Evolutionary conservation across 2,113 vertebrate species (phyloP).

Genomic region (Coregonus clupeaformis): DNA sequence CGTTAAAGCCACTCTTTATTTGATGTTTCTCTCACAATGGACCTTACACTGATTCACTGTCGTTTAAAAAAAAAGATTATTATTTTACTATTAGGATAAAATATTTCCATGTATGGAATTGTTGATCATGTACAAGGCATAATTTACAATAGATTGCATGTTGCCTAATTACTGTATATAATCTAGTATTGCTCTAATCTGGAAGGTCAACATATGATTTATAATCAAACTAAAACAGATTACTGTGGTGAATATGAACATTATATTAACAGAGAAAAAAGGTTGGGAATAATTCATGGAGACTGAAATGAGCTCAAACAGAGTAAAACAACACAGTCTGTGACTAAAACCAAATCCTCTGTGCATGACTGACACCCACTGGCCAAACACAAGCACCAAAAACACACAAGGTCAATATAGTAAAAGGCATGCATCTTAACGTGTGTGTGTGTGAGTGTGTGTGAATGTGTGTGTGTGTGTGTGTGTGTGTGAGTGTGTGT

Average conservation of each 20-base stretch:
- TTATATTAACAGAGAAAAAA: no score
- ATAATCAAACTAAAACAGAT: no score
- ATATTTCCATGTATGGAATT: neutral
- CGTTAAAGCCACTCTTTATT: slow-evolving; percentile 56
- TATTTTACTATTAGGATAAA: slow-evolving; percentile 39
- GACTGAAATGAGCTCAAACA: neutral
- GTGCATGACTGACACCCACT: slow-evolving; percentile 71
- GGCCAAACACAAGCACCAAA: slow-evolving; percentile 45
- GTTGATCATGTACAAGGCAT: neutral
- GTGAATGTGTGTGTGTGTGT: neutral
- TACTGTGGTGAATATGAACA: no score
- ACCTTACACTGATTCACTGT: slow-evolving; percentile 38
- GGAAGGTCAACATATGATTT: no score
- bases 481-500: neutral
- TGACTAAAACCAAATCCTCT: slow-evolving; percentile 31
- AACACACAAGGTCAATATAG: slow-evolving; percentile 12
- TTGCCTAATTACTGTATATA: neutral
- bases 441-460: slow-evolving; percentile 7
- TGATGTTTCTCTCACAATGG: slow-evolving; percentile 45
- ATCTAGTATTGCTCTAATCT: no score
- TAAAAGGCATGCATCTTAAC: neutral
- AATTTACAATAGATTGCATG: neutral
- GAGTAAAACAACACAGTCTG: neutral
- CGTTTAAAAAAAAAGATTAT: slow-evolving; percentile 49
- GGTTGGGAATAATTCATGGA: no score